phyloP scores from a whole-genome alignment of 2,113 vertebrate species.

The Microtus ochrogaster region DNA sequence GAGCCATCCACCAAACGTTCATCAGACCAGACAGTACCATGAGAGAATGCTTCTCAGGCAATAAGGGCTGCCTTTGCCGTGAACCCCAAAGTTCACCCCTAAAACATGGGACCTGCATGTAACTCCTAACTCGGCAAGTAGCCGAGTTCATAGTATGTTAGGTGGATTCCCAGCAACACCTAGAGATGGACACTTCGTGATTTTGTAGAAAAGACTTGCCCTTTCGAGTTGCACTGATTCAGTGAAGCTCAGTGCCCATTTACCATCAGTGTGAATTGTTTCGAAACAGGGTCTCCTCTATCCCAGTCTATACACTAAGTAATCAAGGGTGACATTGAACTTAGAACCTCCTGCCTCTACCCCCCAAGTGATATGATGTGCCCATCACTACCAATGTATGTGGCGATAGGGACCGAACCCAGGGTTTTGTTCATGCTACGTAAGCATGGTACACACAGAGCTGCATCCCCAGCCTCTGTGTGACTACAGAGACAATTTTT shows the following conservation, averaged over 20 bases:
- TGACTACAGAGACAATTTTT: constrained; percentile 3
- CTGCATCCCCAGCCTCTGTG: background rate
- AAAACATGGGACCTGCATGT: background rate
- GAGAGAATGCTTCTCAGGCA: background rate
- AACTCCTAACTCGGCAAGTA: background rate
- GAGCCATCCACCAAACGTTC: background rate
- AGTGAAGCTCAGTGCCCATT: background rate
- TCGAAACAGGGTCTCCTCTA: background rate
- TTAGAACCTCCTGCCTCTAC: background rate
- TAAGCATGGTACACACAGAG: background rate
- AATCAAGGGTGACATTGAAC: background rate
- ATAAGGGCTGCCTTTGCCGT: background rate
- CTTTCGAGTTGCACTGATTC: background rate
- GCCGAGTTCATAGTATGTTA: background rate
- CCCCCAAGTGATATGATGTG: background rate
- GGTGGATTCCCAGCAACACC: background rate
- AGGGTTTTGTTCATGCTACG: background rate
- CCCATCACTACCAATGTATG: background rate
- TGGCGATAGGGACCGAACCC: background rate
- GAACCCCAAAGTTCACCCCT: background rate
- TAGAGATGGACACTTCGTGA: background rate
- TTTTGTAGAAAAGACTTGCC: constrained; percentile 30
- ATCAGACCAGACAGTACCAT: background rate
- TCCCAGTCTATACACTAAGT: background rate
- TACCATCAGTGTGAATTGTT: background rate